Evolutionary conservation across 2,113 vertebrate species (phyloP).

Genomic region (Misgurnus anguillicaudatus): DNA sequence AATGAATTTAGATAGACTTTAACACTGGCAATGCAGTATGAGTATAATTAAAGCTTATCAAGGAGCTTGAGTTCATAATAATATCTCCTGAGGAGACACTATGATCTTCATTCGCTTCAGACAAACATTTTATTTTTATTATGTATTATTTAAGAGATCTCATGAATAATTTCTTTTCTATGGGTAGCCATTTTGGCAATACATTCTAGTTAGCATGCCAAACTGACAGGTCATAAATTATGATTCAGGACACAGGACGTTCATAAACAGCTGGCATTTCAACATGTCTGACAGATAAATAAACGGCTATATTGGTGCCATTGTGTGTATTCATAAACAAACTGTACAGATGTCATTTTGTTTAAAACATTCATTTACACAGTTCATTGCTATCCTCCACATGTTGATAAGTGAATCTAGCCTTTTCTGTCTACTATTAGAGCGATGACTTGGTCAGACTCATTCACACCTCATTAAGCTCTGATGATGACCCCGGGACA

Average conservation of each 20-base stretch:
- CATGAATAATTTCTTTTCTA: too few relatives aligned
- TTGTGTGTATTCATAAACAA: constrained; percentile 5
- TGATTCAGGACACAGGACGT: constrained; percentile 40
- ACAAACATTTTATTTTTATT: too few relatives aligned
- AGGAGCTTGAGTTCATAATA: too few relatives aligned
- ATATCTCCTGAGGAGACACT: too few relatives aligned
- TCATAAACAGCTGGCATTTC: constrained; percentile 37
- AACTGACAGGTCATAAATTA: constrained; percentile 37
- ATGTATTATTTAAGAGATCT: too few relatives aligned
- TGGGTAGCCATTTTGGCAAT: neutral
- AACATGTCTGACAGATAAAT: constrained; percentile 38
- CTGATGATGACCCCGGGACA: constrained; percentile 52
- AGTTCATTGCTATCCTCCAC: constrained; percentile 46
- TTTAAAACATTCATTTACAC: constrained; percentile 50
- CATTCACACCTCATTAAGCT: constrained; percentile 52
- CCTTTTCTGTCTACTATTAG: constrained; percentile 29
- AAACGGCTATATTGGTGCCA: neutral
- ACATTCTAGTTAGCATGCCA: neutral
- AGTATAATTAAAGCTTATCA: too few relatives aligned
- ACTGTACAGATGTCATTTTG: constrained; percentile 40
- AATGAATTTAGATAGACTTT: too few relatives aligned
- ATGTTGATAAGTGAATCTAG: constrained; percentile 40
- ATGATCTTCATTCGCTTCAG: too few relatives aligned
- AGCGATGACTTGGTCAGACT: constrained; percentile 43
- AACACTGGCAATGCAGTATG: too few relatives aligned